Evolutionary conservation across 2,113 vertebrate species (phyloP).

Genomic region (Catharus bicknelli): DNA sequence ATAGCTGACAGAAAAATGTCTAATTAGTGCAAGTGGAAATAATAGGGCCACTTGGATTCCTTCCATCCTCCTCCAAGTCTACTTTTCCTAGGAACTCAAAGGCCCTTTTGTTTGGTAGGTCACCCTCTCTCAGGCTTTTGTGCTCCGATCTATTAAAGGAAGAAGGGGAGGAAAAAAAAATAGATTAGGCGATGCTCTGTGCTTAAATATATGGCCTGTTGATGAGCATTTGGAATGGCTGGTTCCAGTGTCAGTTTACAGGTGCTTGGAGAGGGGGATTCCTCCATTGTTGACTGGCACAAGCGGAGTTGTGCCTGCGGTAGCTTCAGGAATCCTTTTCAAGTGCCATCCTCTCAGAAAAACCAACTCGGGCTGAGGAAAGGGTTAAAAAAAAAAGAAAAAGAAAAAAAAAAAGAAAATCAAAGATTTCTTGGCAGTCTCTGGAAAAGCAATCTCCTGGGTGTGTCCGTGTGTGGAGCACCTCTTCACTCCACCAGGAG

Average conservation of each 20-base stretch:
- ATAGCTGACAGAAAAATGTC: conserved; percentile 89
- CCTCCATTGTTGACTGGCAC: conserved; percentile 47
- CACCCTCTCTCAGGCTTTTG: conserved; percentile 85
- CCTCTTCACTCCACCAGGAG: neutral
- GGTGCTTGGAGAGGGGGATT: conserved; percentile 68
- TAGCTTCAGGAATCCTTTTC: conserved; percentile 51
- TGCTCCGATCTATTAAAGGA: conserved; percentile 77
- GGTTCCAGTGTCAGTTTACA: conserved; percentile 70
- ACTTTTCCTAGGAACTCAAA: conserved; percentile 83
- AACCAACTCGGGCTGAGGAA: neutral
- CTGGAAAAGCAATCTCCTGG: neutral
- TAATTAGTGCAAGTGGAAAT: conserved; percentile 90
- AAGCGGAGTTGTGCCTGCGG: neutral
- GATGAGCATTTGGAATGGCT: conserved; percentile 48
- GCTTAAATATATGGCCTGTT: conserved; percentile 70
- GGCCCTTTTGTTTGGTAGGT: conserved; percentile 82
- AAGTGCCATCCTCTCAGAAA: conserved; percentile 30
- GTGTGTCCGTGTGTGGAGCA: neutral
- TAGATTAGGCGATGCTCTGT: conserved; percentile 73
- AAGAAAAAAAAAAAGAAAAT: neutral
- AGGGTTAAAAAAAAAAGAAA: rapidly evolving
- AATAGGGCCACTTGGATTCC: conserved; percentile 88
- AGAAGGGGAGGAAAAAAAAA: conserved; percentile 69
- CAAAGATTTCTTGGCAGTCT: neutral
- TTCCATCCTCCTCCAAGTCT: conserved; percentile 84